Evolutionary conservation across 64 coral and sea anemone species (phyloP).

Genomic region (Porites lutea): DNA sequence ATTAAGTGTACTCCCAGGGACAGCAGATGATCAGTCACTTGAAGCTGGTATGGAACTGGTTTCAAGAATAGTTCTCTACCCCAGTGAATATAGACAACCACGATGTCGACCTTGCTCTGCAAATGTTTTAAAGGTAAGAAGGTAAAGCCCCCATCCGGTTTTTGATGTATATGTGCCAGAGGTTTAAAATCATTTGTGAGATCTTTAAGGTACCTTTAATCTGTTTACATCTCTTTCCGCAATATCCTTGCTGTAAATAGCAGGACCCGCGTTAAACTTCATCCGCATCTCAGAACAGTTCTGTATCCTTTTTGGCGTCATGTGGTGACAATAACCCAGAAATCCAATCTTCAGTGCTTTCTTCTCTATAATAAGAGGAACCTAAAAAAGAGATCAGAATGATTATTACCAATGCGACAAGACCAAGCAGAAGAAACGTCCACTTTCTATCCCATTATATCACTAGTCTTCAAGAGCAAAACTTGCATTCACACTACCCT

Average conservation of each 20-base stretch:
- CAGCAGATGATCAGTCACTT: constrained; percentile 19
- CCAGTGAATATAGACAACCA: constrained; percentile 73
- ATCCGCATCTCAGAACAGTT: constrained; percentile 54
- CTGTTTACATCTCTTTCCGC: constrained; percentile 63
- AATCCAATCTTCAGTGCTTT: constrained; percentile 69
- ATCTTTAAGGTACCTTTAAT: constrained; percentile 21
- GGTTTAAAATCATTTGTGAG: not conserved
- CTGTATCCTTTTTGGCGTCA: not conserved
- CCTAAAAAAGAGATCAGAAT: constrained; percentile 1
- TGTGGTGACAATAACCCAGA: constrained; percentile 65
- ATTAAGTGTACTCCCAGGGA: constrained; percentile 64
- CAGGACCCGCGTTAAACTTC: constrained; percentile 43
- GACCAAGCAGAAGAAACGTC: no score
- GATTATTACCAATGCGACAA: no score
- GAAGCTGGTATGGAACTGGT: not conserved
- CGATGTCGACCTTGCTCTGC: constrained; percentile 58
- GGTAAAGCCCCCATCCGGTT: no score
- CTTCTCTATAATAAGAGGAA: constrained; percentile 48
- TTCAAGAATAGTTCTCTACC: not conserved
- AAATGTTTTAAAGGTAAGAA: no score
- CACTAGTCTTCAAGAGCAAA: no score
- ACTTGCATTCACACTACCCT: no score
- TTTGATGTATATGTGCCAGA: not conserved
- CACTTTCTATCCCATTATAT: no score
- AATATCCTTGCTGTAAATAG: constrained; percentile 49